Evolutionary conservation across 2,888 invertebrate species (phyloP).

Genomic region (Cataglyphis albicans): DNA sequence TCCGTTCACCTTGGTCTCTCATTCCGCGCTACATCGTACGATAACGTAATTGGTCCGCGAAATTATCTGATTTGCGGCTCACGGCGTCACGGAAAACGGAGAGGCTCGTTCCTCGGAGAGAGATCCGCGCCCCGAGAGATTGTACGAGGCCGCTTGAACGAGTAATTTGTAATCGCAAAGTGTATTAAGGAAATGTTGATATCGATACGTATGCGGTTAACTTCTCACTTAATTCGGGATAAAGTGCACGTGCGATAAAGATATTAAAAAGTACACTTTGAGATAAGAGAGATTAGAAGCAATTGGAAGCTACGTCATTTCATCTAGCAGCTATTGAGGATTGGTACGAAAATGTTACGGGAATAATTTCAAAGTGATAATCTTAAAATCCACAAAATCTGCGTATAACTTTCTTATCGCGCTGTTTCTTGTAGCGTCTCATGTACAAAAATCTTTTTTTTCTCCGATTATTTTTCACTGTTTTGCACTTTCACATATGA

Average conservation of each 20-base stretch:
- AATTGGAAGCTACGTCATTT: constrained; percentile 21
- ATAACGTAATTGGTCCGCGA: constrained; percentile 78
- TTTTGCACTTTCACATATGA: neutral
- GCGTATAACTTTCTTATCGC: constrained; percentile 10
- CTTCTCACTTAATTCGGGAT: neutral
- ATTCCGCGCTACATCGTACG: constrained; percentile 34
- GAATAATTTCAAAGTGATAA: constrained; percentile 26
- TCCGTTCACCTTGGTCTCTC: constrained; percentile 42
- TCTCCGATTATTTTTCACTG: neutral
- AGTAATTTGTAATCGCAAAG: constrained; percentile 45
- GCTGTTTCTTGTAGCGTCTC: neutral
- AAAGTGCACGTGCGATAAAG: constrained; percentile 26
- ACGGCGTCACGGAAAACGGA: constrained; percentile 66
- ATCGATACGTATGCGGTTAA: constrained; percentile 31
- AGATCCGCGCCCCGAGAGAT: neutral
- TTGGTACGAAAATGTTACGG: neutral
- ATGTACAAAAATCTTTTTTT: neutral
- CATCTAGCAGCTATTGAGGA: neutral
- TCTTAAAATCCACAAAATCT: neutral
- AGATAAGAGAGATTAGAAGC: constrained; percentile 1
- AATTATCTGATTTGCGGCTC: constrained; percentile 79
- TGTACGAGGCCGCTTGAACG: neutral
- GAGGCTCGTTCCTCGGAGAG: neutral
- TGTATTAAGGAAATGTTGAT: constrained; percentile 22
- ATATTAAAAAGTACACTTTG: constrained; percentile 34